Conservation (phyloP, 2,797 vertebrate genomes). For the Aselliscus stoliczkanus region DNA sequence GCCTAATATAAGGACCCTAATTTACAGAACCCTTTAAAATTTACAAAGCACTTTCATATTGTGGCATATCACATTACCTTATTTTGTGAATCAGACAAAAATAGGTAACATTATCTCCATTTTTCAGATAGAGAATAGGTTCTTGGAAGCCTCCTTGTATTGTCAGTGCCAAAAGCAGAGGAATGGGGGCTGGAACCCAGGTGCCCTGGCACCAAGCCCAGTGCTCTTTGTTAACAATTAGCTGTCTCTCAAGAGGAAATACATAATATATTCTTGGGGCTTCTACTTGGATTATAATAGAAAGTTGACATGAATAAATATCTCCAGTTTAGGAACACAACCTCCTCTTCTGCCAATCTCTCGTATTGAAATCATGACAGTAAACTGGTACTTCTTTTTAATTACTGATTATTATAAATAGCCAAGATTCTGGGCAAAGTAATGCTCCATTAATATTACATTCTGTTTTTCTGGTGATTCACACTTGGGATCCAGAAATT, state of each 20-base stretch:
- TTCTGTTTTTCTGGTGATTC: conserved; percentile 18
- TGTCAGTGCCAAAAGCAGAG: background rate
- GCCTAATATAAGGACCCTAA: background rate
- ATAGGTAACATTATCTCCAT: conserved; percentile 59
- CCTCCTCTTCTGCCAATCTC: background rate
- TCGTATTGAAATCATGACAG: background rate
- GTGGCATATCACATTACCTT: conserved; percentile 51
- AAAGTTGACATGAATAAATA: background rate
- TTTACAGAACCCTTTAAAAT: background rate
- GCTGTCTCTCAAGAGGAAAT: conserved; percentile 24
- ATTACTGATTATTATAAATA: conserved; percentile 17
- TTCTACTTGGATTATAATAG: background rate
- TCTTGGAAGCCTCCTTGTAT: background rate
- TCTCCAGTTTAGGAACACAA: background rate
- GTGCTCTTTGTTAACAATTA: background rate
- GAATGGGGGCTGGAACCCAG: background rate
- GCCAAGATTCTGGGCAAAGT: conserved; percentile 25
- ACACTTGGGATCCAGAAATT: conserved; percentile 27
- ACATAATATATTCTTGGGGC: background rate
- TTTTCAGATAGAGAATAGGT: conserved; percentile 7
- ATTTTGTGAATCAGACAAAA: conserved; percentile 44
- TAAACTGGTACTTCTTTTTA: conserved; percentile 29
- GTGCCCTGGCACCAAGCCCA: background rate
- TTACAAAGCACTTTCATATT: background rate
- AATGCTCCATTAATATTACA: conserved; percentile 7